Percentiles rank a stretch among this genome's conserved stretches.
These are phyloP conservation scores for Acleris holmiana DNA, from an alignment of 2,888 invertebrate genomes.

Conservation along the genomic window DNA sequence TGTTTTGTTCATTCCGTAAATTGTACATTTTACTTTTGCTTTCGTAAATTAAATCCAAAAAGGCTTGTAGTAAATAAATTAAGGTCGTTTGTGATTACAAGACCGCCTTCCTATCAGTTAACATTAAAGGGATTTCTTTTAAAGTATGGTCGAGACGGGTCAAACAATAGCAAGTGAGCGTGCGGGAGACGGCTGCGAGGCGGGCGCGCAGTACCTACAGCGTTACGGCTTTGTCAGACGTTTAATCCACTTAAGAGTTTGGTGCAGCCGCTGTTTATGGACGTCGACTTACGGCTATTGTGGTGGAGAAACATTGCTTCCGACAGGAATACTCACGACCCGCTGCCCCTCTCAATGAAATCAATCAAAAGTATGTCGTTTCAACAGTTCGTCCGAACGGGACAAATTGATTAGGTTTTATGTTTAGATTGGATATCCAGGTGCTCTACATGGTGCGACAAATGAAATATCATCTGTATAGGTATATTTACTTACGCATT, in stretches of 20 bases:
- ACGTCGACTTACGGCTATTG: slow-evolving; percentile 57
- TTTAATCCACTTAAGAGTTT: slow-evolving; percentile 77
- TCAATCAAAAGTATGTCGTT: slow-evolving; percentile 40
- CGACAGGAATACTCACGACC: slow-evolving; percentile 46
- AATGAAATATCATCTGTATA: no score
- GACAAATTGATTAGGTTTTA: neutral
- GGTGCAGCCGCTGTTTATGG: slow-evolving; percentile 61
- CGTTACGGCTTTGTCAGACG: slow-evolving; percentile 67
- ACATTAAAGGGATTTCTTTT: slow-evolving; percentile 42
- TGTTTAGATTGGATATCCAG: neutral
- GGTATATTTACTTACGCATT: no score
- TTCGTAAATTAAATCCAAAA: slow-evolving; percentile 29
- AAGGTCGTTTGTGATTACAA: slow-evolving; percentile 47
- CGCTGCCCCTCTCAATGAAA: slow-evolving; percentile 43
- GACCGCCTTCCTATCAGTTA: slow-evolving; percentile 46
- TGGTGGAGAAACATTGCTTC: slow-evolving; percentile 64
- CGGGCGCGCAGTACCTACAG: slow-evolving; percentile 61
- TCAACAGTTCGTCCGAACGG: slow-evolving; percentile 31
- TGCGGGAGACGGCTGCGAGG: slow-evolving; percentile 55
- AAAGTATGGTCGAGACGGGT: slow-evolving; percentile 44
- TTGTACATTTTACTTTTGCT: slow-evolving; percentile 14
- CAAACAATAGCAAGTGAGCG: slow-evolving; percentile 60
- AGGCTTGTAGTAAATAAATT: slow-evolving; percentile 54
- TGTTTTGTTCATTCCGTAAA: neutral
- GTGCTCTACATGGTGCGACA: no score